A percentile compares a stretch with the other conserved stretches of the same genome.
These are phyloP conservation scores for Phrynocephalus guinanensis DNA, from an alignment of 2,797 vertebrate species.

Conservation along the genomic window DNA sequence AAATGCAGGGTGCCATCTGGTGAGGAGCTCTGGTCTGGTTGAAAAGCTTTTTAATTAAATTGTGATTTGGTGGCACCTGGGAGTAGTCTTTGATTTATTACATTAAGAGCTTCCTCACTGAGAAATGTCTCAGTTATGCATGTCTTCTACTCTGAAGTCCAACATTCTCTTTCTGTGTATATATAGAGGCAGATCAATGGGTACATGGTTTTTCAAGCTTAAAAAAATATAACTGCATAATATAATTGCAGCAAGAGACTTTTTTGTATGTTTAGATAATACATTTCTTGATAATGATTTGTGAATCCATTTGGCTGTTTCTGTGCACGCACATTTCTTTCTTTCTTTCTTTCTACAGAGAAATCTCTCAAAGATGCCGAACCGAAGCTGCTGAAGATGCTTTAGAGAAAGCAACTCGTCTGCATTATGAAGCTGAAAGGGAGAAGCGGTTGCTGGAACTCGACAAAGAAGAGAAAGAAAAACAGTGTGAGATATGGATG, in stretches of 20 bases:
- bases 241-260: not conserved
- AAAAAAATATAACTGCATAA: not conserved
- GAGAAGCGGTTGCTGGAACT: constrained; percentile 69
- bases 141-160: not conserved
- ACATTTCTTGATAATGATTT: not conserved
- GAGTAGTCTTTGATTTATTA: not conserved
- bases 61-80: not conserved
- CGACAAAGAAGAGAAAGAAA: constrained; percentile 73
- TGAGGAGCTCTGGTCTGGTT: no score
- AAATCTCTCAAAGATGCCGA: constrained; percentile 68
- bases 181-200: not conserved
- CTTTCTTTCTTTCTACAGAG: constrained; percentile 56
- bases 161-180: not conserved
- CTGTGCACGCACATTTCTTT: not conserved
- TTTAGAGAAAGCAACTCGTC: constrained; percentile 64
- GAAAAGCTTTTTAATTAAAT: no score
- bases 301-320: not conserved
- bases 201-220: constrained; percentile 1
- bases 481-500: constrained; percentile 77
- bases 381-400: constrained; percentile 73
- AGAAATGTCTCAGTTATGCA: not conserved
- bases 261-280: not conserved
- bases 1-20: not conserved
- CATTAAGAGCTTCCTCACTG: not conserved
- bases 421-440: constrained; percentile 74